Evolutionary conservation across 2,797 vertebrate species (phyloP).

Genomic region (Rhabdomys pumilio): DNA sequence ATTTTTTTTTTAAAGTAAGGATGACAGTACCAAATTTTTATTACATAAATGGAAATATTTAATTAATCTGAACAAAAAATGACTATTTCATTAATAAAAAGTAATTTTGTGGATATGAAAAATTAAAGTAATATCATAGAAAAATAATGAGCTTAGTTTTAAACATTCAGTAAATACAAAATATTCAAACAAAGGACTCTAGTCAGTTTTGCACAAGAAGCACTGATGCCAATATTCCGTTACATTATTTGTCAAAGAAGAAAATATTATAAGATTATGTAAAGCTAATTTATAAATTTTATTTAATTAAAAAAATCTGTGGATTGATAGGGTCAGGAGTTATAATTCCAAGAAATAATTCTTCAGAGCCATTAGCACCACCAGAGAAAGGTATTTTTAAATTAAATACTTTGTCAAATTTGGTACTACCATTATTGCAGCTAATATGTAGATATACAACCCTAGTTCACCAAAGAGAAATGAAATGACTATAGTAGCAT

Average conservation of each 20-base stretch:
- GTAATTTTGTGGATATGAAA: not conserved
- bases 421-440: not conserved
- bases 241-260: not conserved
- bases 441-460: not conserved
- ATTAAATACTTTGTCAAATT: not conserved
- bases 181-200: slow-evolving; percentile 4
- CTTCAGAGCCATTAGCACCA: not conserved
- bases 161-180: not conserved
- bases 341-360: not conserved
- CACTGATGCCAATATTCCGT: not conserved
- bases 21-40: not conserved
- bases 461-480: not conserved
- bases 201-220: not conserved
- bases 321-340: not conserved
- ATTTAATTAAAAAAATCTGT: slow-evolving; percentile 3
- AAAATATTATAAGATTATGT: not conserved
- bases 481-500: not conserved
- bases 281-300: not conserved
- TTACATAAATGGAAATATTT: not conserved
- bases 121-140: not conserved
- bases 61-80: not conserved
- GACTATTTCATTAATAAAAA: not conserved
- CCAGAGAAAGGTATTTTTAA: not conserved
- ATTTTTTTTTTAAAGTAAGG: not conserved
- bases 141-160: not conserved